These are phyloP conservation scores for Zalophus californianus DNA, from an alignment of 2,797 vertebrate genomes.

Conservation along the genomic window DNA sequence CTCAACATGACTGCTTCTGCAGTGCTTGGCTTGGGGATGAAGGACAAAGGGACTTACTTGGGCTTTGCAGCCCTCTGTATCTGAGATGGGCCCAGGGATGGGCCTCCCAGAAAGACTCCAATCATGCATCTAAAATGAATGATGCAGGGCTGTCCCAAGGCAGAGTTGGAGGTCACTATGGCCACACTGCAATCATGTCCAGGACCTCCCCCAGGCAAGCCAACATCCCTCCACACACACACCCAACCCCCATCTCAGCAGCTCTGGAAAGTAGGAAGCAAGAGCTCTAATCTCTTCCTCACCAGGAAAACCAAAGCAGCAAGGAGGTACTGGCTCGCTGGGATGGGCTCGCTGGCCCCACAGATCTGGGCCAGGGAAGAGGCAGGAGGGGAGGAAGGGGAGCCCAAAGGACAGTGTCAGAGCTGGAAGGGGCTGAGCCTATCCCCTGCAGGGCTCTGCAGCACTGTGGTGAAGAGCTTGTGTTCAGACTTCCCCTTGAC, in stretches of 20 bases:
- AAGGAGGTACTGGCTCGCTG: neutral
- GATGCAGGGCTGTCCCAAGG: accelerated
- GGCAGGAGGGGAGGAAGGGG: neutral
- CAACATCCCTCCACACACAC: neutral
- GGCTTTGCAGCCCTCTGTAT: neutral
- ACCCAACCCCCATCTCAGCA: neutral
- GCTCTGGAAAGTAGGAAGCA: neutral
- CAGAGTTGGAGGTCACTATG: neutral
- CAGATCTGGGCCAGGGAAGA: neutral
- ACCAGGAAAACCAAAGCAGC: neutral
- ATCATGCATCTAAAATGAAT: neutral
- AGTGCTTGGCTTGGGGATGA: neutral
- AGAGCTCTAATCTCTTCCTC: neutral
- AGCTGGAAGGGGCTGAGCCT: neutral
- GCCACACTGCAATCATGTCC: neutral
- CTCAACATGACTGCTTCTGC: neutral
- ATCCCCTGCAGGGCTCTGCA: neutral
- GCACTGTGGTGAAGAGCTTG: neutral
- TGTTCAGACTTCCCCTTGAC: neutral
- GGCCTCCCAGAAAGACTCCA: neutral
- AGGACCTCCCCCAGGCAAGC: neutral
- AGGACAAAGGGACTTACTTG: neutral
- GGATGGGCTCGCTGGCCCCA: neutral
- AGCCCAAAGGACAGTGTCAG: neutral
- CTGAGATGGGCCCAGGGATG: neutral